Base-by-base conservation (phyloP, 1,140 invertebrate species). In the Macrostomum lignano region DNA sequence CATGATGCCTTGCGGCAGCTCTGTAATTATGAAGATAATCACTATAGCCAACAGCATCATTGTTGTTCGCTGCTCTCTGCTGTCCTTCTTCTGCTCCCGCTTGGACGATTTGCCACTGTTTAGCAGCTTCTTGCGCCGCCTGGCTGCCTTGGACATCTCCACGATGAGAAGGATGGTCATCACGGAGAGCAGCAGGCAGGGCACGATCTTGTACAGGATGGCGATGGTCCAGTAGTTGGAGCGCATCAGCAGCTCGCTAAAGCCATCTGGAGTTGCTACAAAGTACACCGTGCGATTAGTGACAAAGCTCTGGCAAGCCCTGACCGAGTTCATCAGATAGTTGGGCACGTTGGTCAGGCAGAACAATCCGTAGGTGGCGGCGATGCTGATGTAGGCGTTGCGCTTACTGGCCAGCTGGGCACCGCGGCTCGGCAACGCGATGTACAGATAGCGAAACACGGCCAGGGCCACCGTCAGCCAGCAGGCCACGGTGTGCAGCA, bases 401-500 rank as follows among this genome's bases (percentile, higher is more conserved):
- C 58, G 45, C 55, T 71, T 69, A 36, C 65, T 71, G 44, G 74
- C 81, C 69, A 73, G 74, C 3, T 36, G 26, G 6, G 19, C 60
- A 48, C 74, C 76, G 30, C 62, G 63, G 33, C 74, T 71, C 0
- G 74, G 73, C 45, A 67, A 51, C 36, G 65, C 65, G 1, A 84
- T 74, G 1, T 75, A 77, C 11, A 88, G 70, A 48, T 79, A 88
- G 3, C 81, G 62, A 73, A 82, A 91, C 3, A 88, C 69, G 1
- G 81, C 81, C 24, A 93, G 51, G 2, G 73, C 74, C 0, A 91
- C 71, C 0, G 82, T 86, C 37, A 91, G 51, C 67, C 74, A 84
- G 36, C 84, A 86, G 0, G 78, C 79, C 25, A 86, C 74, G 0
- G 79, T 84, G 52, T 93, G 82, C 48, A 73, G 64, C 1, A 79